Conservation (phyloP, 2,888 invertebrate genomes). For the Epistrophe eligans region DNA sequence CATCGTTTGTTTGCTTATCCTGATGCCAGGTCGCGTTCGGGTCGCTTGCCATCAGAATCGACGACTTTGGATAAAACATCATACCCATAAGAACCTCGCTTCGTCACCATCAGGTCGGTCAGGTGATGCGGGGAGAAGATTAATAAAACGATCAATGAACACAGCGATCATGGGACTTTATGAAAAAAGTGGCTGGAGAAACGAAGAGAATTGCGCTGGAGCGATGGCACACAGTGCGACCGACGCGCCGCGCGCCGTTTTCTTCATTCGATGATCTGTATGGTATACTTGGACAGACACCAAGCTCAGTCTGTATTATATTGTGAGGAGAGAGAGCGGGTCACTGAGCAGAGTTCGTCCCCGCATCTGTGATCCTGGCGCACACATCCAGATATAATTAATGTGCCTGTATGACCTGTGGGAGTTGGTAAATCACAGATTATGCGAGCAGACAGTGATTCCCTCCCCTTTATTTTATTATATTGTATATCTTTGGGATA, state of each 20-base stretch:
- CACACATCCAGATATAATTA: slow-evolving; percentile 77
- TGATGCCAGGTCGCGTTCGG: slow-evolving; percentile 28
- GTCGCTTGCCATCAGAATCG: slow-evolving; percentile 24
- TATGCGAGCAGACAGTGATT: slow-evolving; percentile 77
- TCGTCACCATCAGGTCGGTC: background rate
- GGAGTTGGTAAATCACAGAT: slow-evolving; percentile 78
- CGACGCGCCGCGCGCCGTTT: background rate
- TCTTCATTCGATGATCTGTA: slow-evolving; percentile 51
- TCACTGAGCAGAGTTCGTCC: slow-evolving; percentile 58
- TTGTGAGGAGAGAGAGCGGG: slow-evolving; percentile 47
- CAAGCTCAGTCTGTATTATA: slow-evolving; percentile 30
- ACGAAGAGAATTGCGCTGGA: slow-evolving; percentile 1
- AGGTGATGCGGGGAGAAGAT: slow-evolving; percentile 52
- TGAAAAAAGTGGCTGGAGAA: background rate
- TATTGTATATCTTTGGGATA: slow-evolving; percentile 42
- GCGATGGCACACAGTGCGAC: slow-evolving; percentile 41
- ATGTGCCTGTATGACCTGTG: slow-evolving; percentile 78
- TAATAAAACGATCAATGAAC: slow-evolving; percentile 74
- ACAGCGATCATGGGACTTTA: slow-evolving; percentile 46
- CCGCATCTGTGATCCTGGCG: slow-evolving; percentile 68
- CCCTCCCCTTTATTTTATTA: slow-evolving; percentile 61
- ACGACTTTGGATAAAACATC: slow-evolving; percentile 54
- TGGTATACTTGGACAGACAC: background rate
- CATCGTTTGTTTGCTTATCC: slow-evolving; percentile 72
- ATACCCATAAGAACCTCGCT: slow-evolving; percentile 48